Conservation (phyloP, 2,113 vertebrate genomes). For the Gavia stellata region DNA sequence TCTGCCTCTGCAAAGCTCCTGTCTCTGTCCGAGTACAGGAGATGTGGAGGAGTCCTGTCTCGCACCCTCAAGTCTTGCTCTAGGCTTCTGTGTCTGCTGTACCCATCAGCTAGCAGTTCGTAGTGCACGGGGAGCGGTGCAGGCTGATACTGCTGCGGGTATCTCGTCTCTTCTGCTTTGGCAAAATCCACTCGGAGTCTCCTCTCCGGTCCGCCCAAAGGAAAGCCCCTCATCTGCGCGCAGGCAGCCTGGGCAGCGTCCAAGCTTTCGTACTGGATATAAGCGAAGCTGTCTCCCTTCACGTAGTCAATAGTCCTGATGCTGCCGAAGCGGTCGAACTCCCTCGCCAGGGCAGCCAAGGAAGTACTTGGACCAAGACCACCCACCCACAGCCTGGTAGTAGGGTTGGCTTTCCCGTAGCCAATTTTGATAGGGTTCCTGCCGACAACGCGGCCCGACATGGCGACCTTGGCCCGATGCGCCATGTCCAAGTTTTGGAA, state of each 20-base stretch:
- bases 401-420: slow-evolving; percentile 95
- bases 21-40: slow-evolving; percentile 82
- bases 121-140: slow-evolving; percentile 81
- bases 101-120: slow-evolving; percentile 84
- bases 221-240: slow-evolving; percentile 94
- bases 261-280: slow-evolving; percentile 96
- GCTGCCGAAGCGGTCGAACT: slow-evolving; percentile 97
- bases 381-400: slow-evolving; percentile 95
- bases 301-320: slow-evolving; percentile 96
- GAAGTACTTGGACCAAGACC: slow-evolving; percentile 90
- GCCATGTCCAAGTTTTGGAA: slow-evolving; percentile 99
- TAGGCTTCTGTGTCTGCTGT: slow-evolving; percentile 83
- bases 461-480: slow-evolving; percentile 93
- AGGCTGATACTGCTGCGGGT: slow-evolving; percentile 83
- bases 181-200: slow-evolving; percentile 94
- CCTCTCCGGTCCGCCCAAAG: slow-evolving; percentile 85
- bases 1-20: slow-evolving; percentile 82
- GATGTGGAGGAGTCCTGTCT: slow-evolving; percentile 85
- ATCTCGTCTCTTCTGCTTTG: slow-evolving; percentile 88
- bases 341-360: slow-evolving; percentile 87
- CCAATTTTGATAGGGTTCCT: slow-evolving; percentile 96
- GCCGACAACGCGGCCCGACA: slow-evolving; percentile 91
- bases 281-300: slow-evolving; percentile 95
- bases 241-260: slow-evolving; percentile 95
- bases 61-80: slow-evolving; percentile 88